These are phyloP conservation scores for Aphodius granarius DNA, from an alignment of 2,888 invertebrate genomes.

Conservation along the genomic window DNA sequence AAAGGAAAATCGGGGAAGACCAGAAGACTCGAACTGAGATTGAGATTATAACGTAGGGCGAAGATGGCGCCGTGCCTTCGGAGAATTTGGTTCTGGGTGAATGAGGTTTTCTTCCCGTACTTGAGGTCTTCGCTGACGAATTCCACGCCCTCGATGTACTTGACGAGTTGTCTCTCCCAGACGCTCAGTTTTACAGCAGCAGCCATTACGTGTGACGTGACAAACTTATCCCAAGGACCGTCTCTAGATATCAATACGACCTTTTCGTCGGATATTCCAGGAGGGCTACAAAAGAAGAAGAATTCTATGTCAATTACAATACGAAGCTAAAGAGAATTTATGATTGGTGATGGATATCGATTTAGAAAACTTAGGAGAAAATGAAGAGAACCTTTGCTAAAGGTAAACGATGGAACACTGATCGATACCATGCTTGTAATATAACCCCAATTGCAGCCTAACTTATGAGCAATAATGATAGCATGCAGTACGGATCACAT, in stretches of 20 bases:
- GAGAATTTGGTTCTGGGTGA: not conserved
- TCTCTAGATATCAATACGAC: not conserved
- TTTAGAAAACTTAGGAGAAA: too few species aligned
- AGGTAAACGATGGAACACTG: too few species aligned
- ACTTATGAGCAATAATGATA: too few species aligned
- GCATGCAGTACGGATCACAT: too few species aligned
- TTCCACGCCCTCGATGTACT: not conserved
- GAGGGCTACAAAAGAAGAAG: not conserved
- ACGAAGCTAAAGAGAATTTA: too few species aligned
- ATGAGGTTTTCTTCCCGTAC: not conserved
- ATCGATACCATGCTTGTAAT: too few species aligned
- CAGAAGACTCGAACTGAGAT: not conserved
- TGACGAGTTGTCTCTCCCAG: not conserved
- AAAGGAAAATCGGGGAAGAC: not conserved
- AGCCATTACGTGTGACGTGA: not conserved
- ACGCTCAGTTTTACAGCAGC: not conserved
- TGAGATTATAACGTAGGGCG: not conserved
- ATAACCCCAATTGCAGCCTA: too few species aligned
- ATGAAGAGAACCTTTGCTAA: too few species aligned
- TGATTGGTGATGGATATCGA: too few species aligned
- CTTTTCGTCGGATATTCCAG: not conserved
- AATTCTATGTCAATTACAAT: too few species aligned
- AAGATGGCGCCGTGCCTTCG: not conserved
- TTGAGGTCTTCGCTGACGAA: not conserved
- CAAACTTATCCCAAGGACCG: not conserved